Evolutionary conservation across 2,888 invertebrate genomes (phyloP), one percentile per base, ranked within the genome.

Genomic region (Sphinx pinastri): DNA sequence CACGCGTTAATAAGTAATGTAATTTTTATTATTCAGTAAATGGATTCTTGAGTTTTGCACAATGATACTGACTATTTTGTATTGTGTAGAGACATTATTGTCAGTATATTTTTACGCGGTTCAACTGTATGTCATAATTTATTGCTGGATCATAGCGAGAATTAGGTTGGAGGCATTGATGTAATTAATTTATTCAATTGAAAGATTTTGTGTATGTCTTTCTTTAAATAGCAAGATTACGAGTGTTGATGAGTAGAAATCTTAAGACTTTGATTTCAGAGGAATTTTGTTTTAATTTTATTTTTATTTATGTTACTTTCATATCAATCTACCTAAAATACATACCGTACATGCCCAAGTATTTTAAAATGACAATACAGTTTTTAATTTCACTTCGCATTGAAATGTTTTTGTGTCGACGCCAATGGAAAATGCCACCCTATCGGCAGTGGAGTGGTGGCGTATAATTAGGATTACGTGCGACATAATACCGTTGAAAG

Each of bases 391-490:
- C 4, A 13, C 25, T 31, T 57, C 57, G 6, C 57, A 16, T n/a
- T 45, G 6, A 47, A 45, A 45, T 47, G 8, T 19, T 63, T 51
- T 63, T 45, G 54, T 63, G 55, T 68, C 25, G 70, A 69, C 67
- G 66, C 16, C 49, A 54, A 16, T 69, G 69, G 63, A 66, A 69
- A 71, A 58, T 54, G 16, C 68, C 13, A 57, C 74, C 73, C 73
- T 38, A 60, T 25, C 38, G 63, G 16, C 19, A 63, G 49, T 63
- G 11, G 63, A 63, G 63, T 63, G 63, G 75, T 74, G 73, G 70
- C 78, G 75, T 81, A 72, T 80, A 77, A 82, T 82, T 79, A 75
- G 75, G 75, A 80, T 79, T 78, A 78, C 69, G 67, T 74, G 72
- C 75, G 71, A 75, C 76, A 38, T 38, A 71, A 73, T 73, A 68